A percentile compares a stretch with the other conserved stretches of the same genome.
Conservation (phyloP, 2,797 vertebrate species). For the Otolemur crassicaudatus region DNA sequence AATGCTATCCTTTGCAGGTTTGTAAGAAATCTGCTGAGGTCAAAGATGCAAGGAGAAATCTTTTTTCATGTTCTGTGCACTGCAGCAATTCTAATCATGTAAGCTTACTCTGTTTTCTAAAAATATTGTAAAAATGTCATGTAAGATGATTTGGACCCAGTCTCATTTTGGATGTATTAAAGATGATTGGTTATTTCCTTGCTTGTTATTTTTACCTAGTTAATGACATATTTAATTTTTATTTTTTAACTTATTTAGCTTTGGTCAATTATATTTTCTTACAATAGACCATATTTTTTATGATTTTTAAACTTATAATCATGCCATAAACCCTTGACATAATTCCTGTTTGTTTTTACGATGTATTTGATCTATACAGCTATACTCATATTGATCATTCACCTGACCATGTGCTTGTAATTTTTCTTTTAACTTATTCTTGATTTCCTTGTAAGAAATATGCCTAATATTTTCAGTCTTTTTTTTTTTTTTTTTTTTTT, state of each 20-base stretch:
- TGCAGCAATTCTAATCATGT: neutral
- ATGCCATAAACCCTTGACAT: neutral
- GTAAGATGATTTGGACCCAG: neutral
- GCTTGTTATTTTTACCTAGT: neutral
- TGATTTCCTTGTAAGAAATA: neutral
- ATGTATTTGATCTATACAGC: neutral
- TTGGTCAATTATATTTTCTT: neutral
- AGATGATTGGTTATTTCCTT: neutral
- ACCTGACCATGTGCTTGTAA: neutral
- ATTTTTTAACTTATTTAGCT: neutral
- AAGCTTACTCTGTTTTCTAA: neutral
- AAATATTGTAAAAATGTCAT: neutral
- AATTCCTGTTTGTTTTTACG: neutral
- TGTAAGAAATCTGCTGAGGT: neutral
- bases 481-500: too few relatives aligned
- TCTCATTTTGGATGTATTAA: neutral
- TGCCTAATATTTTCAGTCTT: neutral
- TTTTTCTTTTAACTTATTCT: neutral
- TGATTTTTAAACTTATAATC: neutral
- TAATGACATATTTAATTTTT: neutral
- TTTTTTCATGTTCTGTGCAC: neutral
- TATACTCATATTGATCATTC: neutral
- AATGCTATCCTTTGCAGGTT: neutral
- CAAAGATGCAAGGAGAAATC: neutral
- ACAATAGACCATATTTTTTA: neutral